phyloP scores from a whole-genome alignment of 2,113 vertebrate genomes.

The Pristiophorus japonicus region DNA sequence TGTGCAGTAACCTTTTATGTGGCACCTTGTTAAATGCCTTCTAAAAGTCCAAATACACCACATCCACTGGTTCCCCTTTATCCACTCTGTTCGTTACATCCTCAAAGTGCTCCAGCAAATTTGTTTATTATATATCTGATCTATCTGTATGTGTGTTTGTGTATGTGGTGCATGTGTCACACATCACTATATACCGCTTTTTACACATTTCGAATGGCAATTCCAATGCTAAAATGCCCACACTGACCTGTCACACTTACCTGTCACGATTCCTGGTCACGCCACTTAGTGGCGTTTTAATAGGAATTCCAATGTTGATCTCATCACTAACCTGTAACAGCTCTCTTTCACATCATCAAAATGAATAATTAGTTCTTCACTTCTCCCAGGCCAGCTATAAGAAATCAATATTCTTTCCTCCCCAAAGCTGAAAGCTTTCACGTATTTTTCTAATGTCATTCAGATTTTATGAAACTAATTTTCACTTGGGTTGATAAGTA shows the following conservation, averaged over 20 bases:
- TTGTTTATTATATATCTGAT: neutral
- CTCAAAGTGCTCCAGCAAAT: no score
- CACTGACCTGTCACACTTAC: neutral
- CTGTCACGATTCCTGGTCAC: neutral
- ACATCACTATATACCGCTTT: neutral
- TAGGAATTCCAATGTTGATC: neutral
- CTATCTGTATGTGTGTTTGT: neutral
- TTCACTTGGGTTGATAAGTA: no score
- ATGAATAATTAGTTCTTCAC: neutral
- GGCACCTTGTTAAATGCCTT: no score
- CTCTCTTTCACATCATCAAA: neutral
- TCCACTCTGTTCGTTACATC: no score
- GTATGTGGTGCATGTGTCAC: neutral
- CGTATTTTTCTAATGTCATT: neutral
- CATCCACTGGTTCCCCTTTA: no score
- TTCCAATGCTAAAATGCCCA: neutral
- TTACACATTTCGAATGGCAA: neutral
- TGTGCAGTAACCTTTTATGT: no score
- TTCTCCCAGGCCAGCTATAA: neutral
- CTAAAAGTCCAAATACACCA: no score
- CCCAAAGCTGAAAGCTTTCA: neutral
- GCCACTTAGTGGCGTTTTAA: neutral
- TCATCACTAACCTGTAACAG: neutral
- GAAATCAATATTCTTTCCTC: neutral
- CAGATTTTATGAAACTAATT: neutral